These are phyloP conservation scores for Chironex yamaguchii DNA, from an alignment of 30 jellyfish, hydroid and myxozoan species.

Conservation along the genomic window DNA sequence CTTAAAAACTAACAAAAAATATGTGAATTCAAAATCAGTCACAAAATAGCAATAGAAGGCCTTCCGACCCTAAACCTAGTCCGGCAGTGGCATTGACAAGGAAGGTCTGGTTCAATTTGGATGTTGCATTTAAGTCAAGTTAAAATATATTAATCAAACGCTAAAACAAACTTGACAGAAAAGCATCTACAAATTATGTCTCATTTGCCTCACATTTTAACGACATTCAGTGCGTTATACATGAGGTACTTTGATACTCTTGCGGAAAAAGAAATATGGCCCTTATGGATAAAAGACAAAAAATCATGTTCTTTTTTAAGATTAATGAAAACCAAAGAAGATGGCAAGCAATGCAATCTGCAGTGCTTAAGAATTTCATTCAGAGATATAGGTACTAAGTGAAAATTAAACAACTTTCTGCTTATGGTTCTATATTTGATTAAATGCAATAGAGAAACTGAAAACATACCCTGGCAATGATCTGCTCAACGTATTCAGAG, in stretches of 20 bases:
- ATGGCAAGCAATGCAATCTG: conserved; percentile 31
- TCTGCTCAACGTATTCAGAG: conserved; percentile 48
- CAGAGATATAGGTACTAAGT: conserved; percentile 10
- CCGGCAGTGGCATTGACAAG: too few species aligned
- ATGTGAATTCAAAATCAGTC: too few species aligned
- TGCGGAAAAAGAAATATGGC: conserved; percentile 7
- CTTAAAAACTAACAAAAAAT: too few species aligned
- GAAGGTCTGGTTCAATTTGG: too few species aligned
- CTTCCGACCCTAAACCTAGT: too few species aligned
- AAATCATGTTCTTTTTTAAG: background rate
- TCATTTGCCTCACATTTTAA: conserved; percentile 16
- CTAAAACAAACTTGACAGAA: conserved; percentile 32
- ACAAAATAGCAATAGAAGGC: too few species aligned
- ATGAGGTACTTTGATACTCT: background rate
- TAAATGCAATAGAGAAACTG: conserved; percentile 13
- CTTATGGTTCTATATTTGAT: background rate
- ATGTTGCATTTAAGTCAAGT: too few species aligned
- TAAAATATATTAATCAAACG: too few species aligned
- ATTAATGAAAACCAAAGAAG: conserved; percentile 19
- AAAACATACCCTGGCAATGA: conserved; percentile 30
- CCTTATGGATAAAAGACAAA: conserved; percentile 15
- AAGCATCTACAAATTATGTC: conserved; percentile 18
- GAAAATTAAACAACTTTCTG: conserved; percentile 8
- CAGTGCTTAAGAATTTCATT: conserved; percentile 12
- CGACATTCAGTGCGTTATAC: conserved; percentile 38